phyloP scores from a whole-genome alignment of 2,113 vertebrate species.

The Thryonomys swinderianus region DNA sequence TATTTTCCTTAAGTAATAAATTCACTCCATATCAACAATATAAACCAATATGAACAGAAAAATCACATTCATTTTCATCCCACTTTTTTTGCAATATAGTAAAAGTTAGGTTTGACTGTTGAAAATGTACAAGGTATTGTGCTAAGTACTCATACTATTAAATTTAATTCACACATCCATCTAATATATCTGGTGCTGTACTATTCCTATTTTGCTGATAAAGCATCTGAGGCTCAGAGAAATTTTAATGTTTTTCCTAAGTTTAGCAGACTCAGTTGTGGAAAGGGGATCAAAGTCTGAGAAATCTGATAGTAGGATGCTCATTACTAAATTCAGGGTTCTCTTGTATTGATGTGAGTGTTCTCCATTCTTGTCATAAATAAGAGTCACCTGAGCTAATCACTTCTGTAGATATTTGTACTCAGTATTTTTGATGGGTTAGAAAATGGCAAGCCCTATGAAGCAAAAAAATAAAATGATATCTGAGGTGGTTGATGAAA shows the following conservation, averaged over 20 bases:
- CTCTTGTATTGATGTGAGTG: neutral
- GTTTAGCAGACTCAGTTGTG: neutral
- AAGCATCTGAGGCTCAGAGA: neutral
- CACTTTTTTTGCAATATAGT: neutral
- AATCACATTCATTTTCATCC: neutral
- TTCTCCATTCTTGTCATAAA: neutral
- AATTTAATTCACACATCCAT: neutral
- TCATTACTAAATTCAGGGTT: neutral
- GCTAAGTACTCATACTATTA: neutral
- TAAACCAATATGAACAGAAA: neutral
- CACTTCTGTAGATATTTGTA: constrained; percentile 2
- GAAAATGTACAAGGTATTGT: neutral
- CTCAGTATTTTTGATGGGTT: neutral
- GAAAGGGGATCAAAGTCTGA: neutral
- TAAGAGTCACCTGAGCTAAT: neutral
- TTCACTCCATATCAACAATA: neutral
- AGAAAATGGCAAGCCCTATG: neutral
- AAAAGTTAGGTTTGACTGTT: neutral
- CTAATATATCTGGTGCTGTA: neutral
- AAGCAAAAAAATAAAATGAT: neutral
- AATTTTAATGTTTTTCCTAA: neutral
- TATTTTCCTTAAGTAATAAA: neutral
- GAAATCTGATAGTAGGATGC: neutral
- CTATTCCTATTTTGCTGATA: neutral
- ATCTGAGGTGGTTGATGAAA: neutral